Conservation (phyloP, 2,113 vertebrate genomes). For the Bothrops jararaca region DNA sequence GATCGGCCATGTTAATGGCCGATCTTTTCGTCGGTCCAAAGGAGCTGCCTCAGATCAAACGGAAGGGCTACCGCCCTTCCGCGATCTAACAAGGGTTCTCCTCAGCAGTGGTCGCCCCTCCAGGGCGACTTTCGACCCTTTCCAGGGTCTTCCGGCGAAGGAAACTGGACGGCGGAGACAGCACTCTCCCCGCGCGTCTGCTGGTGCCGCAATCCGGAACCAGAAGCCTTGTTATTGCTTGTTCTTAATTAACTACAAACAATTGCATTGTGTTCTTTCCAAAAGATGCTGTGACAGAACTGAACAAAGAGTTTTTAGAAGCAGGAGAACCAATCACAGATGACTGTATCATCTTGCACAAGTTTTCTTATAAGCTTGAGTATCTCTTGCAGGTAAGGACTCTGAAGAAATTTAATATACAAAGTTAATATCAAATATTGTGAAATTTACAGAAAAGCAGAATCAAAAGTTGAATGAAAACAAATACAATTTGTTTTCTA, state of each 20-base stretch:
- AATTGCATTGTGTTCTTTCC: constrained; percentile 43
- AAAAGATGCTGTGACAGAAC: constrained; percentile 86
- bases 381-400: constrained; percentile 89
- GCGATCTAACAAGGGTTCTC: too few relatives aligned
- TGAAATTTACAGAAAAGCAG: not conserved
- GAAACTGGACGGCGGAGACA: too few relatives aligned
- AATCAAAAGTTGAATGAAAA: not conserved
- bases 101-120: too few relatives aligned
- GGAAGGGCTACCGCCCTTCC: too few relatives aligned
- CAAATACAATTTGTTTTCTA: not conserved
- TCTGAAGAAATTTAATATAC: not conserved
- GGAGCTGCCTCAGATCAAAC: too few relatives aligned
- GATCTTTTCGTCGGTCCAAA: too few relatives aligned
- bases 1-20: too few relatives aligned
- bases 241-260: not conserved
- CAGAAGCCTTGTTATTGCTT: not conserved
- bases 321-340: constrained; percentile 89
- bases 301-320: constrained; percentile 86
- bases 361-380: constrained; percentile 93
- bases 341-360: constrained; percentile 87
- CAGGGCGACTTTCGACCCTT: too few relatives aligned
- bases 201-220: too few relatives aligned
- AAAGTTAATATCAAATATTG: not conserved
- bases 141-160: too few relatives aligned
- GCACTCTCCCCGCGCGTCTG: too few relatives aligned